Evolutionary conservation across 2,888 invertebrate genomes (phyloP).

Genomic region (Graphium colonna): DNA sequence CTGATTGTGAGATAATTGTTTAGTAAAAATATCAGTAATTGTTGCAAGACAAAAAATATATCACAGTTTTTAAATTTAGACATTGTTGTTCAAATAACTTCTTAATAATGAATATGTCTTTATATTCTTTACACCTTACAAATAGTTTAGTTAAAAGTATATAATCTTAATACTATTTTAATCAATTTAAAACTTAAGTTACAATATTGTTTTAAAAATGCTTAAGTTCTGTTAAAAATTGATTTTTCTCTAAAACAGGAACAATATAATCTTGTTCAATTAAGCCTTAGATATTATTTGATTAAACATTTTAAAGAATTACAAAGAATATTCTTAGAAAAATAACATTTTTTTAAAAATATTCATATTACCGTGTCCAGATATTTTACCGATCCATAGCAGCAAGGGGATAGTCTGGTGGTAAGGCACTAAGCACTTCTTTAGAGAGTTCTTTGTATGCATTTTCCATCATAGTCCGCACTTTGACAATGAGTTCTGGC

Average conservation of each 20-base stretch:
- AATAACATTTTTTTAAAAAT: neutral
- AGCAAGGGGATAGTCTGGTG: conserved; percentile 73
- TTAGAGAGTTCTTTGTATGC: conserved; percentile 72
- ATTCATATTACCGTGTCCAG: neutral
- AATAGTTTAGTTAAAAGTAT: neutral
- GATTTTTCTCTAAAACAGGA: neutral
- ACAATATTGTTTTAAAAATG: neutral
- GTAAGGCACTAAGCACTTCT: conserved; percentile 68
- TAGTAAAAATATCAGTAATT: neutral
- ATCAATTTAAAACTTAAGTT: neutral
- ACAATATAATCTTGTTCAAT: neutral
- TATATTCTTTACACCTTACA: neutral
- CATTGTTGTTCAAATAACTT: neutral
- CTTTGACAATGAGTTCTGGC: conserved; percentile 66
- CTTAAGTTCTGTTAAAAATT: neutral
- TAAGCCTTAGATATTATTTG: neutral
- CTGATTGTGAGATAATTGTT: too few species aligned
- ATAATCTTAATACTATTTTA: neutral
- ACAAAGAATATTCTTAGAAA: neutral
- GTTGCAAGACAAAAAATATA: neutral
- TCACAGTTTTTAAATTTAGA: neutral
- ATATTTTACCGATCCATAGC: conserved; percentile 43
- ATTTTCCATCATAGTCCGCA: conserved; percentile 70
- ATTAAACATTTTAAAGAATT: neutral
- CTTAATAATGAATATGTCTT: neutral